These are phyloP conservation scores for Ethmia dodecea DNA, from an alignment of 2,888 invertebrate genomes.

Conservation along the genomic window DNA sequence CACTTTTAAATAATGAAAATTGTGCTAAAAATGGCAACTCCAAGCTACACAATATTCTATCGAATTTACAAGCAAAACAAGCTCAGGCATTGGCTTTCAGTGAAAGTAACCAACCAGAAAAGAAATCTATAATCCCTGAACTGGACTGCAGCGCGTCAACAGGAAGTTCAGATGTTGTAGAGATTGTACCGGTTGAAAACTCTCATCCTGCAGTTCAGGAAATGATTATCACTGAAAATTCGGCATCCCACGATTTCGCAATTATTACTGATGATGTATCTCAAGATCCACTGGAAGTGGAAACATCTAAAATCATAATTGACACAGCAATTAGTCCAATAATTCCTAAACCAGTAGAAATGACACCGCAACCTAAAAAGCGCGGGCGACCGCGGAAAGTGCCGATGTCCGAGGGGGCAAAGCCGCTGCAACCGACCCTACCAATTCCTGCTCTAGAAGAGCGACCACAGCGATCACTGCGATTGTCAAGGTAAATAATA, in stretches of 20 bases:
- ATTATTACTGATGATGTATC: slow-evolving; percentile 53
- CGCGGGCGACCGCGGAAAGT: slow-evolving; percentile 67
- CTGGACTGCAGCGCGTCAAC: slow-evolving; percentile 56
- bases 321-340: slow-evolving; percentile 25
- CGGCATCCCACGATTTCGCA: slow-evolving; percentile 55
- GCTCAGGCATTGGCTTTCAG: slow-evolving; percentile 50
- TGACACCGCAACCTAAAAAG: slow-evolving; percentile 66
- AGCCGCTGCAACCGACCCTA: slow-evolving; percentile 37
- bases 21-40: slow-evolving; percentile 74
- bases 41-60: slow-evolving; percentile 65
- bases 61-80: slow-evolving; percentile 65
- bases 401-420: slow-evolving; percentile 52
- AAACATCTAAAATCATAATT: slow-evolving; percentile 30
- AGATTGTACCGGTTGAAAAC: slow-evolving; percentile 44
- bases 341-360: slow-evolving; percentile 35
- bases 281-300: slow-evolving; percentile 67
- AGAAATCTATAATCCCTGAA: slow-evolving; percentile 40
- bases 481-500: slow-evolving; percentile 54
- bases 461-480: slow-evolving; percentile 64
- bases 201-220: slow-evolving; percentile 50
- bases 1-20: slow-evolving; percentile 61
- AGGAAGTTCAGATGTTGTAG: slow-evolving; percentile 50
- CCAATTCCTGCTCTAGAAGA: slow-evolving; percentile 65
- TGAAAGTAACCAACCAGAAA: slow-evolving; percentile 46
- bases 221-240: slow-evolving; percentile 66